These are phyloP conservation scores for Masnerella sp. DNA, from an alignment of 2,888 invertebrate genomes.

Conservation along the genomic window DNA sequence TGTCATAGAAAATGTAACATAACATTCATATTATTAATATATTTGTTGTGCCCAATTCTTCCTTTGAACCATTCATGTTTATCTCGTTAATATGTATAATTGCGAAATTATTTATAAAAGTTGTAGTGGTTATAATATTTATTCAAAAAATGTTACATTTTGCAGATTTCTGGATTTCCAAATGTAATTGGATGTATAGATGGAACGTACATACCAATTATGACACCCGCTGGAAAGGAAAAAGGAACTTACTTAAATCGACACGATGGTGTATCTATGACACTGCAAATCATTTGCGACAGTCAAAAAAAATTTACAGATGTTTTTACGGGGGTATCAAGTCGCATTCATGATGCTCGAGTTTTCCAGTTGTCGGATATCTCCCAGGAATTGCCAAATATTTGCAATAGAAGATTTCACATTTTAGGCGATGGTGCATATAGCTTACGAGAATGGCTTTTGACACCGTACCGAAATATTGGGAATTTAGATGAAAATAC, in stretches of 20 bases:
- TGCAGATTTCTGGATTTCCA: conserved; percentile 14
- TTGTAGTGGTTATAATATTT: no score
- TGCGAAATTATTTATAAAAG: not conserved
- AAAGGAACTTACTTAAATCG: conserved; percentile 64
- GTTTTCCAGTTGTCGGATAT: conserved; percentile 18
- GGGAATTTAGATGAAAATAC: not conserved
- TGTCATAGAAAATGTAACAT: no score
- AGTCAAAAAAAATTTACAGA: conserved; percentile 47
- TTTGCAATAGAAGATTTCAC: conserved; percentile 55
- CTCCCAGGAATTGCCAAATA: conserved; percentile 6
- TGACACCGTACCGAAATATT: conserved; percentile 46
- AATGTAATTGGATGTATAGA: conserved; percentile 1
- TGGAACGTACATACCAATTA: conserved; percentile 10
- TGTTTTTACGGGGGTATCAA: conserved; percentile 33
- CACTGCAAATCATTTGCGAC: conserved; percentile 47
- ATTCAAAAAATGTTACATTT: not conserved
- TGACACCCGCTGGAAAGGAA: not conserved
- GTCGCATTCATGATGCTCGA: conserved; percentile 14
- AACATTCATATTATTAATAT: no score
- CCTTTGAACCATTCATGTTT: no score
- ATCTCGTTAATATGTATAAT: not conserved
- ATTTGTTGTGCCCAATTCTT: no score
- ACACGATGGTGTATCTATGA: conserved; percentile 47
- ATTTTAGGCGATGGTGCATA: conserved; percentile 67
- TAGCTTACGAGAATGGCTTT: conserved; percentile 60